phyloP scores from a whole-genome alignment of 2,888 invertebrate genomes.

The Itoplectis maculator region DNA sequence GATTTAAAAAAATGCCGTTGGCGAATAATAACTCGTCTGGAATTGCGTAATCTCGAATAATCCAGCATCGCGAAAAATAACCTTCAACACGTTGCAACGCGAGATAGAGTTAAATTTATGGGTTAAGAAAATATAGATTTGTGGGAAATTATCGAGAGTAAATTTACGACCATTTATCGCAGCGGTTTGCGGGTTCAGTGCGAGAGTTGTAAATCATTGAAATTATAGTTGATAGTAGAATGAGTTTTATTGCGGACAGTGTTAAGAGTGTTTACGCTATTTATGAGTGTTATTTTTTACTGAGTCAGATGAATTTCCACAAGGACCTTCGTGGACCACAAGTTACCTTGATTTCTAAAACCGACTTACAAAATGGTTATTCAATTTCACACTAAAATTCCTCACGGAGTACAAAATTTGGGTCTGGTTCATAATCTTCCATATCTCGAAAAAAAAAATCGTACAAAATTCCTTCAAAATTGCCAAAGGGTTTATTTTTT shows the following conservation, averaged over 20 bases:
- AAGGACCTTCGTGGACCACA: not conserved
- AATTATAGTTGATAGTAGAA: not conserved
- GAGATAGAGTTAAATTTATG: not conserved
- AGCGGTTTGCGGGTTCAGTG: not conserved
- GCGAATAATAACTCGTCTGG: slow-evolving; percentile 3
- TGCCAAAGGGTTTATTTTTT: too few relatives aligned
- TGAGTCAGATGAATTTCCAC: not conserved
- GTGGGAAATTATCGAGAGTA: not conserved
- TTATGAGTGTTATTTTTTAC: not conserved
- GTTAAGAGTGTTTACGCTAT: not conserved
- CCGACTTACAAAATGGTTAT: not conserved
- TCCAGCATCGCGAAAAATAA: not conserved
- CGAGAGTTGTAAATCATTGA: not conserved
- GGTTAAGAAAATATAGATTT: not conserved
- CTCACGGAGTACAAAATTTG: not conserved
- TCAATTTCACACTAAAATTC: not conserved
- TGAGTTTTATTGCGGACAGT: not conserved
- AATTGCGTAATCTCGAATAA: slow-evolving; percentile 15
- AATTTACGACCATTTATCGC: not conserved
- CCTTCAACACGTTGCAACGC: not conserved
- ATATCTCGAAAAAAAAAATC: too few relatives aligned
- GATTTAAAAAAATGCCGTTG: not conserved
- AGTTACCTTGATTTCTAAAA: not conserved
- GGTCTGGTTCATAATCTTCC: too few relatives aligned
- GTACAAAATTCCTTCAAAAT: too few relatives aligned